Percentiles rank a stretch among this genome's conserved stretches.
phyloP scores from a whole-genome alignment of 1,140 invertebrate genomes.

The Battus philenor region DNA sequence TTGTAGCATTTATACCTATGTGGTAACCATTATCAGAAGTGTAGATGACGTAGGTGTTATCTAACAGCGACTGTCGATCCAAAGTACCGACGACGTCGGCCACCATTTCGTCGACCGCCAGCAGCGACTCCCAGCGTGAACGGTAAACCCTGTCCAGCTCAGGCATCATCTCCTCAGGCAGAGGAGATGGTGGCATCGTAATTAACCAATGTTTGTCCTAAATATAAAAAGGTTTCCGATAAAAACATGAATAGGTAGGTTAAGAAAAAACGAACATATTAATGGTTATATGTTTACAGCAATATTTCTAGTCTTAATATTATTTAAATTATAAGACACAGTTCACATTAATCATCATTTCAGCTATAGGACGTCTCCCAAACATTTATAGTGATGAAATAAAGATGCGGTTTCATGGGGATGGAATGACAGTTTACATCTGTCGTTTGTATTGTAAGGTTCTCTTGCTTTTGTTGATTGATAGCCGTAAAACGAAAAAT shows the following conservation, averaged over 20 bases:
- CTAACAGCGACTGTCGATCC: slow-evolving; percentile 73
- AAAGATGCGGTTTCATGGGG: no score
- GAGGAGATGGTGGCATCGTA: slow-evolving; percentile 78
- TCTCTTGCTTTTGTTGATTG: no score
- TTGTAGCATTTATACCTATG: slow-evolving; percentile 82
- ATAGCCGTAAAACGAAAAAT: no score
- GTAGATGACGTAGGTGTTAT: slow-evolving; percentile 89
- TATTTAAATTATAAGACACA: no score
- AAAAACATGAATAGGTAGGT: background rate
- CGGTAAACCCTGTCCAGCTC: slow-evolving; percentile 83
- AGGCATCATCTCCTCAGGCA: slow-evolving; percentile 77
- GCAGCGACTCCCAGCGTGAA: slow-evolving; percentile 84
- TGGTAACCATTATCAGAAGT: slow-evolving; percentile 95
- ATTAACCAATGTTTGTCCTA: slow-evolving; percentile 90
- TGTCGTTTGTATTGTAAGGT: no score
- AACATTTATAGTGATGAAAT: no score
- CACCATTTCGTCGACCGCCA: slow-evolving; percentile 92
- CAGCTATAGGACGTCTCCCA: no score
- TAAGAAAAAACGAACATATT: background rate
- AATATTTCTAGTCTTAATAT: background rate
- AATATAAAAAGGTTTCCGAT: no score
- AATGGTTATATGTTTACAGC: background rate
- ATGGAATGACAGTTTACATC: no score
- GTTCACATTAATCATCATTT: no score
- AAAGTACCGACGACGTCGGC: slow-evolving; percentile 78